Evolutionary conservation across 1,140 invertebrate genomes (phyloP), one percentile per base, ranked within the genome.

Genomic region (Chrysomallon squamiferum): DNA sequence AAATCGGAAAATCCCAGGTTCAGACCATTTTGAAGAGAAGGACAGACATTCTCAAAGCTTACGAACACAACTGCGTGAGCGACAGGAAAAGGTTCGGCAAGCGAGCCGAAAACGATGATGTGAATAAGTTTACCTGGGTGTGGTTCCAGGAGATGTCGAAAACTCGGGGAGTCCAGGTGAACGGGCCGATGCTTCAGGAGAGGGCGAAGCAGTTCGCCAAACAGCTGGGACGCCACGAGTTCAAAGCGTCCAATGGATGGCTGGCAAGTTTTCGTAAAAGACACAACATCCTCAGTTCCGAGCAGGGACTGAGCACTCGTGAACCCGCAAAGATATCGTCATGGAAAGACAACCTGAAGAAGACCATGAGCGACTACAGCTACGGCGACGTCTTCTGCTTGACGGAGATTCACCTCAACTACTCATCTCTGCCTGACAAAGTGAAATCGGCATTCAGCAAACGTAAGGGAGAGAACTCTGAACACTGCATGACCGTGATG

Each of bases 161-260:
- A 22, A 54, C 50, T 27, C 47, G 63, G 20, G 29, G 59, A 30
- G 52, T 56, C 32, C 59, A 30, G 38, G 62, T 68, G 18, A 62
- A 56, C 18, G 69, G 69, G 22, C 50, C 62, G 43, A 66, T 68
- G 61, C 27, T 71, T 22, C 65, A 68, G 35, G 52, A 50, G 56
- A 67, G 68, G 45, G 69, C 69, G 11, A 41, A 50, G 43, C 57
- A 71, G 64, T 59, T 64, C 65, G 69, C 69, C 30, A 50, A 62
- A 32, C 57, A 65, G 20, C 33, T 71, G 5, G 69, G 69, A 13
- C 60, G 59, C 43, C 49, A 52, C 47, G 50, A 70, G 25, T 72
- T 76, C 52, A 71, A 75, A 25, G 73, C 68, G 25, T 77, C 80
- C 13, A 68, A 78, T 38, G 68, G 73, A 15, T 69, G 67, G 62